Conservation (phyloP, 2,113 vertebrate genomes). For the Phoxinus phoxinus region DNA sequence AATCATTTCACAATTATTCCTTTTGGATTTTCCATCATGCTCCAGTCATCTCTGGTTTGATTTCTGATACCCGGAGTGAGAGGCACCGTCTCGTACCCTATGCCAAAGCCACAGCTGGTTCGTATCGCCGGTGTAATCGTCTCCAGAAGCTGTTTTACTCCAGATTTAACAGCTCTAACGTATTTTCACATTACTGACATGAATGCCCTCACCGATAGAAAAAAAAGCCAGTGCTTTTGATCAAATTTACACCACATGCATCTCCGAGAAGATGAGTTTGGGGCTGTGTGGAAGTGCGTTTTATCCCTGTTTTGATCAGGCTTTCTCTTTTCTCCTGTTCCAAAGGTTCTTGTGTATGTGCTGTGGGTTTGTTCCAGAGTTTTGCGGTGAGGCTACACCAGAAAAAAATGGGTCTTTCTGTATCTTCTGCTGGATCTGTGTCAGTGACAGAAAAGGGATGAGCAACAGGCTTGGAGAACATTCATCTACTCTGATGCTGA, state of each 20-base stretch:
- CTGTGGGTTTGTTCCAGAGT: conserved; percentile 63
- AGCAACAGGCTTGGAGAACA: conserved; percentile 68
- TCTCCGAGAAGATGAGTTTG: conserved; percentile 71
- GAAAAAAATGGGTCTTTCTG: conserved; percentile 54
- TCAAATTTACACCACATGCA: conserved; percentile 85
- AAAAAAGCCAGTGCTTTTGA: conserved; percentile 70
- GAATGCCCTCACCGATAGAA: conserved; percentile 61
- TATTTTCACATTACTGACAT: conserved; percentile 79
- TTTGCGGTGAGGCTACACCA: conserved; percentile 12
- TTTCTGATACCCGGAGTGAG: conserved; percentile 25
- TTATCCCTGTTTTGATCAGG: conserved; percentile 74
- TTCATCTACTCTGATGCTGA: conserved; percentile 24
- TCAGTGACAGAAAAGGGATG: conserved; percentile 67
- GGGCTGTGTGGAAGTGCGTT: conserved; percentile 55
- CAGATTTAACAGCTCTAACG: conserved; percentile 75
- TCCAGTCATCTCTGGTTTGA: conserved; percentile 12
- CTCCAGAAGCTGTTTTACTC: conserved; percentile 78
- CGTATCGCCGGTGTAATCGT: conserved; percentile 76
- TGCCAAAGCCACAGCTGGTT: conserved; percentile 71
- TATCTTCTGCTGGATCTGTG: conserved; percentile 24
- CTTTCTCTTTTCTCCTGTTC: conserved; percentile 57
- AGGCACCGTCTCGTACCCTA: background rate
- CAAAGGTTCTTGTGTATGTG: conserved; percentile 43
- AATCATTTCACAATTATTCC: conserved; percentile 53
- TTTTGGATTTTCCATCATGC: conserved; percentile 19